A percentile compares a stretch with the other conserved stretches of the same genome.
phyloP scores from a whole-genome alignment of 2,888 invertebrate species.

The Heliconius ethilla region DNA sequence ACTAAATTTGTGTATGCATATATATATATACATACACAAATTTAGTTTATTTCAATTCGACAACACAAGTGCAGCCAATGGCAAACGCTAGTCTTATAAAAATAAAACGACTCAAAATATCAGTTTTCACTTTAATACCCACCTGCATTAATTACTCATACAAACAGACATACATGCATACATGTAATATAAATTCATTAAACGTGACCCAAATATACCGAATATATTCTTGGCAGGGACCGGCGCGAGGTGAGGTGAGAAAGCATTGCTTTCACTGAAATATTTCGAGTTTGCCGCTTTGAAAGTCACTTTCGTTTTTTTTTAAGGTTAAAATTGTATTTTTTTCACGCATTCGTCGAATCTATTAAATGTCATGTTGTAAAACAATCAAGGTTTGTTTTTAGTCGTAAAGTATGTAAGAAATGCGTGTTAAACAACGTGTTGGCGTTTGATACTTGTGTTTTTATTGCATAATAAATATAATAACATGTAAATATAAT shows the following conservation, averaged over 20 bases:
- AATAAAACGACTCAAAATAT: not conserved
- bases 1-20: no score
- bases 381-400: not conserved
- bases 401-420: not conserved
- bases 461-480: not conserved
- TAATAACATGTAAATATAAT: not conserved
- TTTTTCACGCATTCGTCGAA: conserved; percentile 13
- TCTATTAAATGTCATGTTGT: conserved; percentile 6
- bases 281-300: conserved; percentile 37
- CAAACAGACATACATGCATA: not conserved
- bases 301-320: conserved; percentile 36
- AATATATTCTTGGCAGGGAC: conserved; percentile 38
- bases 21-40: no score
- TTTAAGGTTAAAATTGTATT: conserved; percentile 19
- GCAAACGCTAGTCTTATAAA: not conserved
- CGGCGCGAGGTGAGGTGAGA: conserved; percentile 35
- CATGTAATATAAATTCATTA: conserved; percentile 25
- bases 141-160: not conserved
- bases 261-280: conserved; percentile 42
- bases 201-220: conserved; percentile 39
- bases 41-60: no score
- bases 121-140: conserved; percentile 14
- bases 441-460: not conserved
- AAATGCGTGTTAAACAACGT: not conserved
- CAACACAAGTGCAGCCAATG: not conserved